Base-by-base conservation (phyloP, 2,888 invertebrate genomes). In the Xiphydria camelus region DNA sequence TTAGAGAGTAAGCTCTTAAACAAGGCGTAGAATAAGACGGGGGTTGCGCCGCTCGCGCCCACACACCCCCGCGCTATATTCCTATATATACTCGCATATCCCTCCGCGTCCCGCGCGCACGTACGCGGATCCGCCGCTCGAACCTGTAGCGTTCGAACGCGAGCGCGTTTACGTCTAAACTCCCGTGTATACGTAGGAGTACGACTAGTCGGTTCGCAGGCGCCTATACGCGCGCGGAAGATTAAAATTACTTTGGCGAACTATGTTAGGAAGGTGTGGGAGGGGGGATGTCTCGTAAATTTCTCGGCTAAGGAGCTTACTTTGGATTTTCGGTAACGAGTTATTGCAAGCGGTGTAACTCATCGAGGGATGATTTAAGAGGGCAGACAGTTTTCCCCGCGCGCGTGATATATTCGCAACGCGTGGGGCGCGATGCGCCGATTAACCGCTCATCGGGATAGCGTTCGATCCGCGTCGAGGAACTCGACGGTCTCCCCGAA, bases 311-410 rank as follows among this genome's bases (percentile, higher is more conserved):
- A 75, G 75, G 57, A 73, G 75, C 75, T 75, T 75, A 75, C 73
- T 75, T 73, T 69, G 66, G 70, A 71, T 75, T 70, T 70, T 70
- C 71, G 64, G 68, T 73, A 75, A 75, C 70, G 70, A 74, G 72
- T 73, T 73, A 72, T 69, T 70, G 68, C 61, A 61, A 67, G 64
- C 61, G 59, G 55, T n/a, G 37, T 44, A 44, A 44, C 43, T 44
- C 43, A 44, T 44, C 43, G 43, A 44, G 38, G 38, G 43, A 37
- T 37, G 43, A 37, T 44, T 44, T 38, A 44, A n/a, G 43, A 22
- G 31, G 23, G 12, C 17, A 22, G 43, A 37, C 43, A 44, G 38
- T 44, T 44, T 44, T 38, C 21, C 29, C 29, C 1, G 29, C 14
- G 15, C 15, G 29, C 6, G 9, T 31, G 9, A 31, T 10, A 10